Evolutionary conservation across 2,113 vertebrate species (phyloP).

Genomic region (Erythrolamprus reginae): DNA sequence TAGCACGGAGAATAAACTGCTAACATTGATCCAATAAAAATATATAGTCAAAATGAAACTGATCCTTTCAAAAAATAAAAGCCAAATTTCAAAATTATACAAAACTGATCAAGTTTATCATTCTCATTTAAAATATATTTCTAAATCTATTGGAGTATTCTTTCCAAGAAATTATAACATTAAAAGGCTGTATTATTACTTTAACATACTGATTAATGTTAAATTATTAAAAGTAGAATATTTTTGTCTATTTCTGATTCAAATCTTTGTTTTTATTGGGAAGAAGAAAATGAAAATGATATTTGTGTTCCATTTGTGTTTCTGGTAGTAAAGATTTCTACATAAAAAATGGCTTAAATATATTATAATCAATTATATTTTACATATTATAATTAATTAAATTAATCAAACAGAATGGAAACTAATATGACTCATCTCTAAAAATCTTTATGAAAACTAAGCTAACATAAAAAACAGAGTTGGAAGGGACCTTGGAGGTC

Average conservation of each 20-base stretch:
- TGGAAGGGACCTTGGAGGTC: too few species aligned
- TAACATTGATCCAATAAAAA: not conserved
- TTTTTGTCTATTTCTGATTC: not conserved
- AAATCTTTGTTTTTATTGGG: not conserved
- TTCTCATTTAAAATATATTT: not conserved
- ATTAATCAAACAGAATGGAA: not conserved
- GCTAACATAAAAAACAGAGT: too few species aligned
- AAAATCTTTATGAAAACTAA: not conserved
- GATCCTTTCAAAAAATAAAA: not conserved
- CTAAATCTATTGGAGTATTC: not conserved
- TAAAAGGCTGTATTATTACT: not conserved
- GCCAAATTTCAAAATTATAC: not conserved
- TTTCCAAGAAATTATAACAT: not conserved
- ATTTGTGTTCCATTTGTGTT: not conserved
- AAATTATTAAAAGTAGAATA: not conserved
- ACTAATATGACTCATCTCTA: not conserved
- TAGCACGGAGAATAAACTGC: not conserved
- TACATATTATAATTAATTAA: not conserved
- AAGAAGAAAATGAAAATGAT: not conserved
- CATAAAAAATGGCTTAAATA: not conserved
- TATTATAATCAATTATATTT: not conserved
- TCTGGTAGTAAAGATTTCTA: not conserved
- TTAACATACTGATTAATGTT: not conserved
- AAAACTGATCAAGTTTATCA: not conserved
- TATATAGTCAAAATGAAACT: not conserved